Evolutionary conservation across 2,888 invertebrate species (phyloP), one percentile per base, ranked within the genome.

Genomic region (Epinotia brunnichana): DNA sequence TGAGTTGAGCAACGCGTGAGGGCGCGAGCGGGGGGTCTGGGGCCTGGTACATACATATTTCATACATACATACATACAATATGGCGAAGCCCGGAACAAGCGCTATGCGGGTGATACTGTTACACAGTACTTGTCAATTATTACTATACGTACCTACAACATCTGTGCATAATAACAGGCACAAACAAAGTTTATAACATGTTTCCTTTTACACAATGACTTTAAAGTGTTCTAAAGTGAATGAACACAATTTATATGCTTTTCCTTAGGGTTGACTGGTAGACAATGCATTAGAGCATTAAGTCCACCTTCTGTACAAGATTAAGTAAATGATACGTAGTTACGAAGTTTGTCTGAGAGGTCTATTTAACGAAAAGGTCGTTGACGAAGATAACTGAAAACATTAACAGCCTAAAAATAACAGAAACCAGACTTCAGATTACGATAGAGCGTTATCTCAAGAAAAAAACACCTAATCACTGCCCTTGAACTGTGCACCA

Each of bases 401-500:
- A 29, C 62, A 29, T 56, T 21, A 29, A 29, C 24, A 48, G 15
- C 3, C 53, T 17, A 13, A 66, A 61, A 54, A 61, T 67, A 62
- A 68, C 71, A 72, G 54, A 68, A 72, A 10, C 35, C 72, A 72
- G 67, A 67, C 67, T 67, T 29, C 53, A 66, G 66, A 53, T 44
- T 19, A 24, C 48, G 39, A 69, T 64, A 72, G 66, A 44, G 57
- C 51, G n/a, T 64, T 44, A 48, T 48, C 66, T 56, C 11, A 29
- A 5, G n/a, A 69, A 75, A 75, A 75, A 74, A 69, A 68, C 62
- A 44, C 66, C 73, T 73, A 76, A 73, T 76, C 74, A 63, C 69
- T 69, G 73, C 73, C 74, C 73, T 76, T 74, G 69, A 73, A 73
- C 64, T n/a, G 70, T 17, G 39, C 68, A 70, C 54, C 59, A 67